Evolutionary conservation across 2,797 vertebrate species (phyloP), one percentile per base, ranked within the genome.

Genomic region (Poecilia picta): DNA sequence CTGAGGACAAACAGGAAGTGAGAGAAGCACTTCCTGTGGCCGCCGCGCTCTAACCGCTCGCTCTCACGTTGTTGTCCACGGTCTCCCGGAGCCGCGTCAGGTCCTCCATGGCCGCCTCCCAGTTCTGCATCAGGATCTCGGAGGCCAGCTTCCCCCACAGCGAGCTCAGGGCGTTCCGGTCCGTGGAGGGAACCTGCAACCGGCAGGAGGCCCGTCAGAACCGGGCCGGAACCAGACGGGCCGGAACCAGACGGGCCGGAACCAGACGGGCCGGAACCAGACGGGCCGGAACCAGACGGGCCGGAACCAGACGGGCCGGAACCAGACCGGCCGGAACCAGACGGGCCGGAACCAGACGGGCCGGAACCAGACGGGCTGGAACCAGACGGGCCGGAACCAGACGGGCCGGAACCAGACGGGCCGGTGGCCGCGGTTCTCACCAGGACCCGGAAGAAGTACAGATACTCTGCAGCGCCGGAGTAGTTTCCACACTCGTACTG

Each of bases 401-500:
- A n/a, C n/a, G n/a, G n/a, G n/a, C n/a, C n/a, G n/a, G n/a, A 57
- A n/a, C 55, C n/a, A 57, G 13, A 57, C 11, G 7, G 55, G 4
- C 13, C 55, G 25, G 8, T 25, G 53, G 23, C 1, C 12, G 53
- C n/a, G 85, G 82, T 71, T 46, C 97, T 97, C 95, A 99, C 98
- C 97, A 99, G 90, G 49, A 99, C 98, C 76, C 98, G 97, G 89
- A 99, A 99, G 91, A 99, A 99, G 95, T 99, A 99, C 78, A 99
- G 97, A 88, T 99, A 99, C 25, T 99, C 98, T 2, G 98, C 98
- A 81, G 98, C 98, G 81, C 98, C 98, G 0, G 98, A 98, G 94
- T 99, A 99, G 94, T 99, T 99, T n/a, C 98, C 98, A 89, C 98
- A 99, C 92, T 99, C 98, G 8, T 99, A 99, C 74, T 99, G 98